Base-by-base conservation (phyloP, 2,797 vertebrate genomes). In the Thripadectes ignobilis region DNA sequence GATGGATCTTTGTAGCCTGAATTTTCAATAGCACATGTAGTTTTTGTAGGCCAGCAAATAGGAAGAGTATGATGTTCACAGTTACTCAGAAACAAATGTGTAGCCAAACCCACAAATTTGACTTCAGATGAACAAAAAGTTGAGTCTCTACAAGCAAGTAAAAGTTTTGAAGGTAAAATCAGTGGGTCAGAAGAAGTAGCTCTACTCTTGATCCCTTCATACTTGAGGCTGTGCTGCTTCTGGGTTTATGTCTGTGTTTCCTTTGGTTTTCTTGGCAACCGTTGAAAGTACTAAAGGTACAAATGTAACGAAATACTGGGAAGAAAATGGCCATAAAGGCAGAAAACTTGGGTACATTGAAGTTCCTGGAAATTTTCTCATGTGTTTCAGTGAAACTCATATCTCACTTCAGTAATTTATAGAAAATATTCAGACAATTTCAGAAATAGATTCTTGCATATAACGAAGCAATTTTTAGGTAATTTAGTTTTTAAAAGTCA, bases 391-490 rank as follows among this genome's bases (percentile, higher is more conserved):
- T 62, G 65, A 67, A 76, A 38, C 55, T 91, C 24, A 12, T 38
- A 32, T 69, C 41, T 88, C 27, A 17, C 9, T 52, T 78, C 52
- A 69, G 13, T 81, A 45, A 57, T 63, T 63, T 79, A 34, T 38
- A 67, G 59, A 52, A 89, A 88, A 58, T 95, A 89, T 59, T 66
- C 34, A 71, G 30, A 51, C 63, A 91, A 71, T 84, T 94, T 90
- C 48, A 90, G 85, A 82, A 92, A 81, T 76, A 85, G 23, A 18
- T 88, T 92, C n/a, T 54, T 92, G 80, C 85, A 78, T 85, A 58
- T 61, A 88, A 55, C 4, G 4, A 76, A 94, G 45, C 52, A 88
- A 71, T 93, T 92, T 92, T 84, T 54, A 61, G 41, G 12, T 92
- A 51, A 90, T 95, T 86, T 86, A 34, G 65, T 61, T 73, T 69